Percentiles rank a stretch among this genome's conserved stretches.
Conservation (phyloP, 2,113 vertebrate genomes). For the human (Homo sapiens) region DNA sequence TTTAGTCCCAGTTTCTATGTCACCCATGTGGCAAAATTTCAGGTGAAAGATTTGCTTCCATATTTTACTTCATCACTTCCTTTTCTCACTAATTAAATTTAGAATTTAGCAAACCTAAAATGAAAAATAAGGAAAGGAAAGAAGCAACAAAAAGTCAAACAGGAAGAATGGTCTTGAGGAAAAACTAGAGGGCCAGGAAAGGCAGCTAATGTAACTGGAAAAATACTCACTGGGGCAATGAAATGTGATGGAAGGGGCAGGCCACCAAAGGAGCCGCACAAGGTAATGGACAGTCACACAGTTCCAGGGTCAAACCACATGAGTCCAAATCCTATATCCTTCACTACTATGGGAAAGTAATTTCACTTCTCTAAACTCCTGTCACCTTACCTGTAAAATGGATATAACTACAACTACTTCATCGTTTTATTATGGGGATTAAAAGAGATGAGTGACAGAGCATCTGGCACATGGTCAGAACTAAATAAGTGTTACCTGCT, state of each 20-base stretch:
- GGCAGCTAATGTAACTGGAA: not conserved
- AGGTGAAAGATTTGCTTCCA: not conserved
- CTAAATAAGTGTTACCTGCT: not conserved
- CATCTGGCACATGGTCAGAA: not conserved
- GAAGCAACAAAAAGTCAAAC: not conserved
- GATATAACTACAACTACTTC: too few relatives aligned
- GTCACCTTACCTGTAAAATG: not conserved
- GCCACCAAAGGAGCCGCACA: too few relatives aligned
- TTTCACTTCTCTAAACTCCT: not conserved
- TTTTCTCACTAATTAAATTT: not conserved
- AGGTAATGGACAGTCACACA: fast-evolving
- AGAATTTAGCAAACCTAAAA: not conserved
- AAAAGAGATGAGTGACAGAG: not conserved
- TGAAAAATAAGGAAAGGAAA: not conserved
- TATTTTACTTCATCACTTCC: not conserved
- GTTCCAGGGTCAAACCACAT: not conserved
- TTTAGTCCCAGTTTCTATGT: not conserved
- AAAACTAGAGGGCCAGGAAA: not conserved
- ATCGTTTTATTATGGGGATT: not conserved
- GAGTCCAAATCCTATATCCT: not conserved
- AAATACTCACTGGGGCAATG: not conserved
- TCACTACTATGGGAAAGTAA: not conserved
- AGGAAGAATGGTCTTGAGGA: not conserved
- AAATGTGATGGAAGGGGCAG: not conserved
- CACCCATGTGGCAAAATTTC: not conserved